These are phyloP conservation scores for Benitochromis conjunctus DNA, from an alignment of 2,113 vertebrate genomes.

Conservation along the genomic window DNA sequence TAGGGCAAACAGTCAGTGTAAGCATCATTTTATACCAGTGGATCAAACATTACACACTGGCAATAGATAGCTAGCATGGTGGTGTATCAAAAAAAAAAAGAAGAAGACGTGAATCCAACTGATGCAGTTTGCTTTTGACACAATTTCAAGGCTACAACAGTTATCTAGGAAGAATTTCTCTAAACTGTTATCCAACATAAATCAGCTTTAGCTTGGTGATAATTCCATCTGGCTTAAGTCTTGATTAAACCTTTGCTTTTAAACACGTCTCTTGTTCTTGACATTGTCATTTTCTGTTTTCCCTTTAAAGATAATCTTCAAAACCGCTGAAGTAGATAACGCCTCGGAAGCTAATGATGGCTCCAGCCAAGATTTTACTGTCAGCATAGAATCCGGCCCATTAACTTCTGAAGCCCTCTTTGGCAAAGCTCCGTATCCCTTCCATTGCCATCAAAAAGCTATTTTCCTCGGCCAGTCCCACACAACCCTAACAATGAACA, in stretches of 20 bases:
- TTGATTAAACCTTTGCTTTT: slow-evolving; percentile 69
- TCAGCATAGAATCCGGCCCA: slow-evolving; percentile 67
- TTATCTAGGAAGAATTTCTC: slow-evolving; percentile 45
- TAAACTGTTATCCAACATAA: slow-evolving; percentile 54
- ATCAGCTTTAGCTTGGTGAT: slow-evolving; percentile 64
- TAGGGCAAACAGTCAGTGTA: slow-evolving; percentile 22
- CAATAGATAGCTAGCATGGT: neutral
- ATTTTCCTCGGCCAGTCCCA: slow-evolving; percentile 69
- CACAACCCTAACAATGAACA: slow-evolving; percentile 69
- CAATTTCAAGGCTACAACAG: slow-evolving; percentile 30
- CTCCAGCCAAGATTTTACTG: slow-evolving; percentile 67
- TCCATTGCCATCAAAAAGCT: slow-evolving; percentile 68
- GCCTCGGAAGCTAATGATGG: slow-evolving; percentile 48
- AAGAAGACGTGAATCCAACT: neutral
- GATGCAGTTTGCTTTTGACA: slow-evolving; percentile 32
- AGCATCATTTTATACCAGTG: slow-evolving; percentile 14
- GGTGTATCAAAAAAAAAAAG: slow-evolving; percentile 3
- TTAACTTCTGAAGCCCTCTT: slow-evolving; percentile 70
- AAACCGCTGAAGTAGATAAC: slow-evolving; percentile 68
- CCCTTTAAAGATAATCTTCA: slow-evolving; percentile 66
- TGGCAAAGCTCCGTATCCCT: slow-evolving; percentile 68
- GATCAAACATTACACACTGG: slow-evolving; percentile 26
- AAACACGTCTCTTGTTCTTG: slow-evolving; percentile 59
- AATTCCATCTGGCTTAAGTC: slow-evolving; percentile 63
- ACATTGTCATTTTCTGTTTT: slow-evolving; percentile 60